Percentiles rank a stretch among this genome's conserved stretches.
These are phyloP conservation scores for Cryptocheilus praepositus DNA, from an alignment of 2,888 invertebrate genomes.

Conservation along the genomic window DNA sequence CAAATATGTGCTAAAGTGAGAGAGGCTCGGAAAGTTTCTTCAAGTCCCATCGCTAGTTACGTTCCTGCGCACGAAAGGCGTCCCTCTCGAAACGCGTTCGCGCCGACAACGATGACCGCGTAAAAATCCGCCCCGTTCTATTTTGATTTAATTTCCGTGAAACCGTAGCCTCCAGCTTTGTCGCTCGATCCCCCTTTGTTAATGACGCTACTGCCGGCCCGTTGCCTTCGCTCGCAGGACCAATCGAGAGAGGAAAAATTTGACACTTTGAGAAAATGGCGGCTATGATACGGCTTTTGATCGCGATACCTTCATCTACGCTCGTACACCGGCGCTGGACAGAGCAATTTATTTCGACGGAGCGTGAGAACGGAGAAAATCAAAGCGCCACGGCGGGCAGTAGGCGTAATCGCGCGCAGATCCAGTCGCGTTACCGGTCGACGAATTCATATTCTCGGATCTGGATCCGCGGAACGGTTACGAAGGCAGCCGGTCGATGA, in stretches of 20 bases:
- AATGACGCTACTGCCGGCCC: conserved; percentile 32
- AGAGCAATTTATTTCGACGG: conserved; percentile 24
- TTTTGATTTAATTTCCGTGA: conserved; percentile 16
- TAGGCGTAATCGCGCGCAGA: conserved; percentile 3
- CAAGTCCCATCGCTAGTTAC: too few species aligned
- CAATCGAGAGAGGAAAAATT: neutral
- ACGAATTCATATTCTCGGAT: conserved; percentile 17
- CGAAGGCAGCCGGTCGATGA: conserved; percentile 13
- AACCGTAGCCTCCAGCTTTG: neutral
- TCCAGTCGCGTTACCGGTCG: too few species aligned
- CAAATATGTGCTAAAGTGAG: too few species aligned
- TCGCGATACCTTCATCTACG: conserved; percentile 9
- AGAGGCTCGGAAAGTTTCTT: too few species aligned
- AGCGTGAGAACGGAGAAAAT: conserved; percentile 40
- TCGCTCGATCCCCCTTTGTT: conserved; percentile 35
- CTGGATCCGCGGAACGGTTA: neutral
- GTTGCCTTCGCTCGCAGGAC: conserved; percentile 34
- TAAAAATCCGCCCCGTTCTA: conserved; percentile 19
- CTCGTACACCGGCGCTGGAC: neutral
- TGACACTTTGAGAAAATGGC: too few species aligned
- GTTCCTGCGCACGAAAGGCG: too few species aligned
- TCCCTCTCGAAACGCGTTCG: too few species aligned
- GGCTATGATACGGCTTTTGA: conserved; percentile 26
- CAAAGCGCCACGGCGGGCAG: conserved; percentile 15
- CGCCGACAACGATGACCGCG: too few species aligned